These are phyloP conservation scores for Neosilurus hyrtlii DNA, from an alignment of 2,797 vertebrate species.

Conservation along the genomic window DNA sequence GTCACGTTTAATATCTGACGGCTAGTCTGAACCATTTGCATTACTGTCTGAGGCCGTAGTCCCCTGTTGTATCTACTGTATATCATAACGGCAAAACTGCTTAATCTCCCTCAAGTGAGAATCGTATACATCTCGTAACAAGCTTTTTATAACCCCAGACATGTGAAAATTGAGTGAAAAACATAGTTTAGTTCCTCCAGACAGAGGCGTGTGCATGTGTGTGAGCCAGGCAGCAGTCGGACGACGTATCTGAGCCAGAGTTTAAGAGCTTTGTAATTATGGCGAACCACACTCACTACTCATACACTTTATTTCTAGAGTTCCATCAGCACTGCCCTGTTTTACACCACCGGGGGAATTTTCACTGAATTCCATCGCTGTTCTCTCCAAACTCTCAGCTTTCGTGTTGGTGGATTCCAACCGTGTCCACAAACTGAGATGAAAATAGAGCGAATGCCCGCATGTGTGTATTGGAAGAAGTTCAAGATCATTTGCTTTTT, in stretches of 20 bases:
- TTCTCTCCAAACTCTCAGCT: slow-evolving; percentile 65
- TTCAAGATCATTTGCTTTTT: slow-evolving; percentile 12
- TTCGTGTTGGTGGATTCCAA: slow-evolving; percentile 38
- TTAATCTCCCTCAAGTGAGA: slow-evolving; percentile 21
- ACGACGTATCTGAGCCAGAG: slow-evolving; percentile 66
- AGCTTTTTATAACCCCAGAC: slow-evolving; percentile 65
- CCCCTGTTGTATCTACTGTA: not conserved
- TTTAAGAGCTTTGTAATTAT: slow-evolving; percentile 78
- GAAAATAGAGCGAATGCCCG: not conserved
- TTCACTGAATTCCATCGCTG: slow-evolving; percentile 61
- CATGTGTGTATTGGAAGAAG: slow-evolving; percentile 6
- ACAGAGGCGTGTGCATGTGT: slow-evolving; percentile 44
- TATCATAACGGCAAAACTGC: not conserved
- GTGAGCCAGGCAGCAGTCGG: slow-evolving; percentile 63
- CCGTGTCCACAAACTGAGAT: slow-evolving; percentile 14
- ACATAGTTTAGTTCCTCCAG: slow-evolving; percentile 66
- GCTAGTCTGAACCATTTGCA: not conserved
- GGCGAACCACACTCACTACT: slow-evolving; percentile 74
- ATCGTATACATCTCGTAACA: slow-evolving; percentile 60
- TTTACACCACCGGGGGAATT: slow-evolving; percentile 54
- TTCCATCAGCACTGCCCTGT: slow-evolving; percentile 66
- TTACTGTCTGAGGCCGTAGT: not conserved
- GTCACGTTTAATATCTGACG: not conserved
- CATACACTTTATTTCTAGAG: slow-evolving; percentile 76
- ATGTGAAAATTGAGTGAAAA: slow-evolving; percentile 61